Conservation (phyloP, 2,797 vertebrate species). For the Enteromius fasciolatus region DNA sequence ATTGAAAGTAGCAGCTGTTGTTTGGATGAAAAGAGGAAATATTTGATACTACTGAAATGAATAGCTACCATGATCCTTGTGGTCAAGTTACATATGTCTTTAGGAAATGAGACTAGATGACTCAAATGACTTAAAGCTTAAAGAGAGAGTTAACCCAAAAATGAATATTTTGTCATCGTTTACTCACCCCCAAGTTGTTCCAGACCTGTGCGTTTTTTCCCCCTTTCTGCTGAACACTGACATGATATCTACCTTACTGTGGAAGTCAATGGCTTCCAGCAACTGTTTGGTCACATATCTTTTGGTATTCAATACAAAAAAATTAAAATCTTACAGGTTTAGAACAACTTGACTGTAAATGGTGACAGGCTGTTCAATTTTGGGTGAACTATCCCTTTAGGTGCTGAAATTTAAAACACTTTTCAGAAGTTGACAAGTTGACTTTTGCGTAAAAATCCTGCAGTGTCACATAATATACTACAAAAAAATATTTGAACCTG, state of each 20-base stretch:
- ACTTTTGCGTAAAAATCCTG: background rate
- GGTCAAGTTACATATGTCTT: background rate
- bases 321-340: background rate
- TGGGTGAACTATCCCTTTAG: background rate
- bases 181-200: background rate
- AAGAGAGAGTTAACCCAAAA: background rate
- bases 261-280: background rate
- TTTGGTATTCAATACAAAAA: background rate
- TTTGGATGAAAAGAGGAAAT: background rate
- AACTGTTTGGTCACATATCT: background rate
- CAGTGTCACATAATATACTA: background rate
- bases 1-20: constrained; percentile 14
- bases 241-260: background rate
- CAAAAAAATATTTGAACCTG: background rate
- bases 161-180: background rate
- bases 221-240: background rate
- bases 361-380: background rate
- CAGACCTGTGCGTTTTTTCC: background rate
- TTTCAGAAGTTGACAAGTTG: background rate
- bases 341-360: background rate
- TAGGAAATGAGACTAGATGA: background rate
- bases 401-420: background rate
- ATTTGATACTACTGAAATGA: constrained; percentile 17
- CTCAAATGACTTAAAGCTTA: background rate
- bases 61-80: background rate